Conservation (phyloP, 2,797 vertebrate genomes). For the Threskiornis aethiopicus region DNA sequence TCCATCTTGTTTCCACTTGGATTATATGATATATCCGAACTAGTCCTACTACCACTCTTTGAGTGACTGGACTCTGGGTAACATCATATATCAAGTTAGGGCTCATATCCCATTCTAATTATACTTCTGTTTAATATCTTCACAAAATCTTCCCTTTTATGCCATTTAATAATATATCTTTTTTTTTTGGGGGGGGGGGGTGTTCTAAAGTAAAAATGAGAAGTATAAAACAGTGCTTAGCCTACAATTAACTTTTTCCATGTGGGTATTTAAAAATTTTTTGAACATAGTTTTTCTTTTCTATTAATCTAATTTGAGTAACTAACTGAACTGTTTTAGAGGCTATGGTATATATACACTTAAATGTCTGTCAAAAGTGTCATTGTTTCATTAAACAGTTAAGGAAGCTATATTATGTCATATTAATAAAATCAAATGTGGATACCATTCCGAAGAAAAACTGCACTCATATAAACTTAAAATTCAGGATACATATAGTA, state of each 20-base stretch:
- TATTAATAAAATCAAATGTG: background rate
- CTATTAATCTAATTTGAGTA: background rate
- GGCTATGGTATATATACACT: background rate
- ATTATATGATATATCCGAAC: background rate
- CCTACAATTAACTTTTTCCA: background rate
- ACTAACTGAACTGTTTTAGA: background rate
- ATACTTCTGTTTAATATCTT: background rate
- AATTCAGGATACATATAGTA: background rate
- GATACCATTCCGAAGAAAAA: background rate
- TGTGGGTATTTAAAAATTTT: background rate
- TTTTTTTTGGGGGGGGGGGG: rapidly evolving
- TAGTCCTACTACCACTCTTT: background rate
- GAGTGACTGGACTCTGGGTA: background rate
- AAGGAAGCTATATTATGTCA: background rate
- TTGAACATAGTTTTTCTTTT: background rate
- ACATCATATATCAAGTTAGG: background rate
- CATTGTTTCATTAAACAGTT: background rate
- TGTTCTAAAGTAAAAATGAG: background rate
- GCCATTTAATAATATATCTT: background rate
- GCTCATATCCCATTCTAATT: background rate
- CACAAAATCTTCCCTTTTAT: background rate
- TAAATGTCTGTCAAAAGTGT: background rate
- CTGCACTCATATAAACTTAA: background rate
- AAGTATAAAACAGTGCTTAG: background rate
- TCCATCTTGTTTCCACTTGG: background rate